Base-by-base conservation (phyloP, 1,140 invertebrate species). In the Stenopsyche tienmushanensis region DNA sequence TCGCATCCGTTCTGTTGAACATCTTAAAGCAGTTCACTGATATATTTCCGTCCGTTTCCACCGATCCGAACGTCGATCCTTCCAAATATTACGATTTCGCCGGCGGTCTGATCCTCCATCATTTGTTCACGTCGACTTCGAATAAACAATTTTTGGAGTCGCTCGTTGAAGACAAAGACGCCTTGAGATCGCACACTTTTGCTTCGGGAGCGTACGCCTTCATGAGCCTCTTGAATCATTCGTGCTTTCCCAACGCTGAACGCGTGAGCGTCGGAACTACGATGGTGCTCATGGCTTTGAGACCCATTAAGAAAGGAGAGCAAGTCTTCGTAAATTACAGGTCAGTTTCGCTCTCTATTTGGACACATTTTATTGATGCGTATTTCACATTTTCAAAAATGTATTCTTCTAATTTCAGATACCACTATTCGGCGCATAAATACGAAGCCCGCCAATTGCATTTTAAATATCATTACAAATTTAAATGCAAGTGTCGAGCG, bases 221-320 rank as follows among this genome's bases (percentile, higher is more conserved):
- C 65, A 79, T 87, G 2, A 93, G 91, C 76, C 76, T 96, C 13
- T 74, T 96, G n/a, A 97, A 97, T 80, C 95, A 97, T 76, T 93
- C 92, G n/a, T 97, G 95, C 82, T 83, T 88, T 72, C 91, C 94
- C 8, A 94, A 94, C 80, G 86, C 94, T 7, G 80, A 88, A 0
- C 84, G 90, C 50, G 79, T 81, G 64, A 82, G 77, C 24, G 81
- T 81, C 63, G 77, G 84, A 41, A 80, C 83, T 9, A 78, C 78
- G 34, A 79, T 81, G 7, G 78, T 83, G 53, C 64, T 89, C 0
- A 78, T 84, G 72, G 83, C 87, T 10, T 72, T 88, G 26, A 78
- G 85, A 67, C 82, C 83, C 8, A 90, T 92, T 55, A 77, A 82
- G 71, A 84, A 84, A 72, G 87, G 85, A 18, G 82, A 86, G 71